phyloP scores from a whole-genome alignment of 1,140 invertebrate genomes.

The Dryas iulia region DNA sequence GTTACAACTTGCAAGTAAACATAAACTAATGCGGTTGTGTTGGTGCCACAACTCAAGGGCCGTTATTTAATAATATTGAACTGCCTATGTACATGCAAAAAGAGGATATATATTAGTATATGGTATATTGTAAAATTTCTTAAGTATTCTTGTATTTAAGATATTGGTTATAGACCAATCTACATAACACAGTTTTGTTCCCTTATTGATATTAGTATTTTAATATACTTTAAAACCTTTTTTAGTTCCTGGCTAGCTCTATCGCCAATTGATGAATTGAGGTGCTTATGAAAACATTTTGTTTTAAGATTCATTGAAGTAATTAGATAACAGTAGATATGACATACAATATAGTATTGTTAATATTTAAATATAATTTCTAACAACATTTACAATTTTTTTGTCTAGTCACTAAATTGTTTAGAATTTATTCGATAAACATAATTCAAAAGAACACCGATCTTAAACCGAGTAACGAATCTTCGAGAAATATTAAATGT shows the following conservation, averaged over 20 bases:
- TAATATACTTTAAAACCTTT: neutral
- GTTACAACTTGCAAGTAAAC: conserved; percentile 19
- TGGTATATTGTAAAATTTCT: no score
- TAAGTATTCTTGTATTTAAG: no score
- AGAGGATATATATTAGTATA: no score
- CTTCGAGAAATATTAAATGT: neutral
- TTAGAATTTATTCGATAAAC: neutral
- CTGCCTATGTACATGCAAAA: no score
- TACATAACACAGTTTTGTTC: neutral
- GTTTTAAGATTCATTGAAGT: neutral
- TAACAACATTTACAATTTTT: neutral
- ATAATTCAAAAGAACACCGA: neutral
- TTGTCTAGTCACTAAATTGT: neutral
- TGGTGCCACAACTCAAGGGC: neutral
- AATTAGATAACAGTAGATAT: neutral
- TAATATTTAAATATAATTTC: neutral
- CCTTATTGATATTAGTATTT: neutral
- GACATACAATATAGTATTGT: neutral
- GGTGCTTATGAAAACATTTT: conserved; percentile 5
- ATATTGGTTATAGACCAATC: neutral
- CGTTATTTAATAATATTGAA: neutral
- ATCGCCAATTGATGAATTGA: neutral
- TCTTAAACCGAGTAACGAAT: no score
- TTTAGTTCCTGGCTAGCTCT: conserved; percentile 12
- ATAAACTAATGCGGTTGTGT: conserved; percentile 18